These are phyloP conservation scores for Flexamia atlantica DNA, from an alignment of 2,888 invertebrate genomes.

Conservation along the genomic window DNA sequence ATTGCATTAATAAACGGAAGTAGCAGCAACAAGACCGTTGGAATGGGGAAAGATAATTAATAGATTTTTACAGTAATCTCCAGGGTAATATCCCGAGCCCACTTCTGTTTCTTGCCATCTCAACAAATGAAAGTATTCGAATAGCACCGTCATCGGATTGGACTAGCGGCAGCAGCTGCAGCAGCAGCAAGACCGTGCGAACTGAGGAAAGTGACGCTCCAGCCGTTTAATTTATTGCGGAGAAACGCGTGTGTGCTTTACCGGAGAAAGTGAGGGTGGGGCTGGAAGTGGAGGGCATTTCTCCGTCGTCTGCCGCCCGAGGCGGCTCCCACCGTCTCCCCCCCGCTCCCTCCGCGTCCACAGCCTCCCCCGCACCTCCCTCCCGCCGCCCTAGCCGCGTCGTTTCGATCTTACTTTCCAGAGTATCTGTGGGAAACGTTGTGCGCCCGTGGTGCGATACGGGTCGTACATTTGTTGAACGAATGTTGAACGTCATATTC, in stretches of 20 bases:
- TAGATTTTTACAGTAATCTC: too few relatives aligned
- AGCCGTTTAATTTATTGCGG: slow-evolving; percentile 51
- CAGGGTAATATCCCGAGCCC: too few relatives aligned
- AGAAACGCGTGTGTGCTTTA: slow-evolving; percentile 54
- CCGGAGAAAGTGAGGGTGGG: slow-evolving; percentile 30
- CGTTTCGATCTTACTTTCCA: slow-evolving; percentile 28
- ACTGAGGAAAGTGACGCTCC: neutral
- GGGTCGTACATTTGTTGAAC: too few relatives aligned
- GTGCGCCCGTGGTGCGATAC: too few relatives aligned
- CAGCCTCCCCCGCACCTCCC: slow-evolving; percentile 1
- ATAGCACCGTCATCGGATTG: too few relatives aligned
- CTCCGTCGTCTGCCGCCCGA: slow-evolving; percentile 24
- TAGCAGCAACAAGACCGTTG: too few relatives aligned
- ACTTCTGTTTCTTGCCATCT: too few relatives aligned
- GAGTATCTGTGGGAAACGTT: slow-evolving; percentile 4
- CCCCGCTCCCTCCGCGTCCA: neutral
- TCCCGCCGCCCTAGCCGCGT: neutral
- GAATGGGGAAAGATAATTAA: too few relatives aligned
- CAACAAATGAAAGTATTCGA: too few relatives aligned
- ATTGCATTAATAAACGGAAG: too few relatives aligned
- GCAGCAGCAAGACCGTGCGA: neutral
- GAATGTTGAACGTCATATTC: too few relatives aligned
- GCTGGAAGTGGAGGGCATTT: slow-evolving; percentile 30
- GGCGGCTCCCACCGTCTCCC: slow-evolving; percentile 34
- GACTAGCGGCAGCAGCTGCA: too few relatives aligned